Conservation (phyloP, 1,140 invertebrate species). For the Drosophila pseudoananassae region DNA sequence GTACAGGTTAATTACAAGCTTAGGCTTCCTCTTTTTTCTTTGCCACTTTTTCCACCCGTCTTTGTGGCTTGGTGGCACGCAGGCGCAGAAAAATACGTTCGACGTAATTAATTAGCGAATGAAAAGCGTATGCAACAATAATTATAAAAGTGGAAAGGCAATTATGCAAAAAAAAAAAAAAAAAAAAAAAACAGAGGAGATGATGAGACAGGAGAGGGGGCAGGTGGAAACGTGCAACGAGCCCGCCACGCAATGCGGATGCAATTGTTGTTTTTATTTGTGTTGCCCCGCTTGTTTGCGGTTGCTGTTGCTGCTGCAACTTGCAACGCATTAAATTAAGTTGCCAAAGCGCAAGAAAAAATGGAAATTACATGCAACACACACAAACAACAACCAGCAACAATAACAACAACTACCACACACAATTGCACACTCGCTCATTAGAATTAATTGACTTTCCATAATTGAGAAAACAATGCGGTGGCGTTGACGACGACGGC, state of each 20-base stretch:
- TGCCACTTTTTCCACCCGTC: not conserved
- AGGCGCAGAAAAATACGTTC: slow-evolving; percentile 56
- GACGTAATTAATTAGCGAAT: slow-evolving; percentile 77
- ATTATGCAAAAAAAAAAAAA: slow-evolving; percentile 68
- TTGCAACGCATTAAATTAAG: slow-evolving; percentile 83
- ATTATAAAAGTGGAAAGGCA: slow-evolving; percentile 75
- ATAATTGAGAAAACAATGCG: slow-evolving; percentile 83
- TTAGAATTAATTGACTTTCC: slow-evolving; percentile 84
- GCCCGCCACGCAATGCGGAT: slow-evolving; percentile 78
- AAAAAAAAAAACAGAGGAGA: slow-evolving; percentile 14
- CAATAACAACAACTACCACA: slow-evolving; percentile 17
- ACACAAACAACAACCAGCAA: slow-evolving; percentile 32
- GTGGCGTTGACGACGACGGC: slow-evolving; percentile 65
- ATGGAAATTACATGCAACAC: slow-evolving; percentile 78
- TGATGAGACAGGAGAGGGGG: slow-evolving; percentile 11
- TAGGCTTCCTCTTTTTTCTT: not conserved
- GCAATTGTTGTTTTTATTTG: slow-evolving; percentile 58
- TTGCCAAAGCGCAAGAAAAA: slow-evolving; percentile 80
- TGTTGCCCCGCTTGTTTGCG: slow-evolving; percentile 47
- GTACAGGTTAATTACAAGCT: slow-evolving; percentile 8
- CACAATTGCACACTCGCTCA: slow-evolving; percentile 53
- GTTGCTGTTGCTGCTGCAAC: slow-evolving; percentile 33
- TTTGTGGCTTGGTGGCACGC: slow-evolving; percentile 37
- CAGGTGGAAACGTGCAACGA: slow-evolving; percentile 36
- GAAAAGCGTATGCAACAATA: slow-evolving; percentile 80